Percentiles rank a stretch among this genome's conserved stretches.
phyloP scores from a whole-genome alignment of 2,888 invertebrate species.

The Periphyllus acericola region DNA sequence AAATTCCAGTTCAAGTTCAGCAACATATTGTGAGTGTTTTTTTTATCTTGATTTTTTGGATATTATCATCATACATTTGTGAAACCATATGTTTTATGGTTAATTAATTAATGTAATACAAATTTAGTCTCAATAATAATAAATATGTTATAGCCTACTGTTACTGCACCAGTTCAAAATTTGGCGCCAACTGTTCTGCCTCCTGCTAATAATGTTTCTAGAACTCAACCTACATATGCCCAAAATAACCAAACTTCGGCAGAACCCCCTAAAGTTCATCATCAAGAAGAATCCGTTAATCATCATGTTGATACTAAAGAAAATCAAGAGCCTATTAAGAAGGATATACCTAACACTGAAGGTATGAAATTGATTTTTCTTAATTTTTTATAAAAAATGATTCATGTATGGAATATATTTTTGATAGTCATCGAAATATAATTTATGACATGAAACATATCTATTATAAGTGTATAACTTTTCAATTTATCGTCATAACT shows the following conservation, averaged over 20 bases:
- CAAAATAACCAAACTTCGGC: conserved; percentile 23
- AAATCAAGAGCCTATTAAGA: conserved; percentile 47
- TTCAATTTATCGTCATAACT: too few species aligned
- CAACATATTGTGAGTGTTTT: conserved; percentile 51
- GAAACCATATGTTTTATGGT: too few species aligned
- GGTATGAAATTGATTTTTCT: conserved; percentile 17
- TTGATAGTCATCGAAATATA: too few species aligned
- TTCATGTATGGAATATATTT: too few species aligned
- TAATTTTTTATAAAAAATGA: too few species aligned
- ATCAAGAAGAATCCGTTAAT: conserved; percentile 39
- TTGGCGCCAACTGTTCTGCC: conserved; percentile 15
- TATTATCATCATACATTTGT: too few species aligned
- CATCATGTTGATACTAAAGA: conserved; percentile 53
- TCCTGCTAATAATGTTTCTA: conserved; percentile 23
- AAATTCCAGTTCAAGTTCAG: conserved; percentile 55
- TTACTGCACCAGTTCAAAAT: conserved; percentile 51
- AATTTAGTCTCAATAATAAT: neutral
- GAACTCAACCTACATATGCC: conserved; percentile 26
- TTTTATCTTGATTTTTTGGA: neutral
- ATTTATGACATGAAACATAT: too few species aligned
- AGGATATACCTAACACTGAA: conserved; percentile 36
- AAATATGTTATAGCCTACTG: conserved; percentile 54
- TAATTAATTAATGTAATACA: too few species aligned
- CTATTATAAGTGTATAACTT: too few species aligned
- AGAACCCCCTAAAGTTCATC: conserved; percentile 51